Conservation (phyloP, 2,797 vertebrate genomes). For the Peromyscus melanophrys region DNA sequence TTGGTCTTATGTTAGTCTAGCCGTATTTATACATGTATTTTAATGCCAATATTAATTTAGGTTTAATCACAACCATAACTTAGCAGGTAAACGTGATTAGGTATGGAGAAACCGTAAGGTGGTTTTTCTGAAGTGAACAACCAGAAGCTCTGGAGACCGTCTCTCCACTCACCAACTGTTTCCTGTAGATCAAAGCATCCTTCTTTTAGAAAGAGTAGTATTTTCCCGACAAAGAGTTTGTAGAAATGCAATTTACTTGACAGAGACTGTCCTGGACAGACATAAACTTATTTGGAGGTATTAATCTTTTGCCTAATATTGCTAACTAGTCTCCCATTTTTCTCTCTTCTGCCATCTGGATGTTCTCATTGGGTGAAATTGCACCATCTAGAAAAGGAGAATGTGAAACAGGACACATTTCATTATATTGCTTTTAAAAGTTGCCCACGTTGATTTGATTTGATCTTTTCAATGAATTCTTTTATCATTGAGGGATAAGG, state of each 20-base stretch:
- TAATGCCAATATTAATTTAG: constrained; percentile 38
- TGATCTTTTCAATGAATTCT: background rate
- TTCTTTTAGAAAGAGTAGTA: constrained; percentile 40
- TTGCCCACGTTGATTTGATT: constrained; percentile 11
- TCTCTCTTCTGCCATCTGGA: background rate
- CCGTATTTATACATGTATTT: background rate
- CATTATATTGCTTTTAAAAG: background rate
- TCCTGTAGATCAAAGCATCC: background rate
- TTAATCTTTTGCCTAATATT: background rate
- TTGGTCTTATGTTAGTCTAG: constrained; percentile 9
- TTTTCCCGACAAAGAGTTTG: constrained; percentile 37
- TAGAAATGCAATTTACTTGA: constrained; percentile 31
- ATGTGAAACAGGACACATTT: background rate
- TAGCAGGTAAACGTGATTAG: constrained; percentile 44
- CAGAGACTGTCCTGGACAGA: background rate
- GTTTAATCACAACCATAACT: constrained; percentile 11
- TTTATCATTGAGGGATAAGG: background rate
- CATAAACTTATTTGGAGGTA: constrained; percentile 1
- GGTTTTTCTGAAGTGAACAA: constrained; percentile 52
- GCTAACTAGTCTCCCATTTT: background rate
- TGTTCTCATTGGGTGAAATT: background rate
- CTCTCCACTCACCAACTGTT: background rate
- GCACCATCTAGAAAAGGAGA: background rate
- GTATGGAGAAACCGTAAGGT: background rate
- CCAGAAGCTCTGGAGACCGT: background rate